Evolutionary conservation across 1,140 invertebrate genomes (phyloP).

Genomic region (Trypoxylus dichotomus): DNA sequence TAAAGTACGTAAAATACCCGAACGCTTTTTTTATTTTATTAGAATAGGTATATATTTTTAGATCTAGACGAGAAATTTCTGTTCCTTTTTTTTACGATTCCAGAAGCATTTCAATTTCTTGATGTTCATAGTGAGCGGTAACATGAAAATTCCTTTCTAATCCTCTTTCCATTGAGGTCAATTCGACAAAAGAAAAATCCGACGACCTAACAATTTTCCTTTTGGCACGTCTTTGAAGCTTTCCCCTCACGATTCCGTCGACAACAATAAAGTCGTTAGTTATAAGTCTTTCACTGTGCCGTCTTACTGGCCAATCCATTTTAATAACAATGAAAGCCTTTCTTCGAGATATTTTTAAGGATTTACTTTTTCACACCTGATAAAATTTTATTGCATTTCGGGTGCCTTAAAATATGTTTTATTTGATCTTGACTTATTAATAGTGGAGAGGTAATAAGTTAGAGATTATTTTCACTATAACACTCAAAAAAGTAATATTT

Average conservation of each 20-base stretch:
- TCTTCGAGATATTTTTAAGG: not conserved
- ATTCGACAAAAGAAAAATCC: constrained; percentile 3
- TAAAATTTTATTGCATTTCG: not conserved
- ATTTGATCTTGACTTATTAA: not conserved
- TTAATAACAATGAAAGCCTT: not conserved
- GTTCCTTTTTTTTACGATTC: too few relatives aligned
- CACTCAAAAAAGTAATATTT: not conserved
- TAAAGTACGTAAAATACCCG: too few relatives aligned
- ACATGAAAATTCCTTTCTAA: not conserved
- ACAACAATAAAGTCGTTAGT: constrained; percentile 3
- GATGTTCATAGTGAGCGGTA: not conserved
- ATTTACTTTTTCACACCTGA: not conserved
- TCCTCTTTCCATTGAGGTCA: not conserved
- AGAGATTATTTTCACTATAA: not conserved
- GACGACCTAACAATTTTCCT: not conserved
- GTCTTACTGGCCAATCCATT: constrained; percentile 5
- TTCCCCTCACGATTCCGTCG: not conserved
- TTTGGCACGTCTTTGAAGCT: not conserved
- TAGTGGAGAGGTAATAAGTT: not conserved
- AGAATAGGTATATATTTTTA: too few relatives aligned
- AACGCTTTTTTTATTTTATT: too few relatives aligned
- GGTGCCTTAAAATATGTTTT: not conserved
- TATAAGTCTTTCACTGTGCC: not conserved
- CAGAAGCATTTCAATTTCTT: not conserved
- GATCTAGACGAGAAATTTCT: too few relatives aligned